phyloP scores from a whole-genome alignment of 2,113 vertebrate genomes.

The Vulpes lagopus region DNA sequence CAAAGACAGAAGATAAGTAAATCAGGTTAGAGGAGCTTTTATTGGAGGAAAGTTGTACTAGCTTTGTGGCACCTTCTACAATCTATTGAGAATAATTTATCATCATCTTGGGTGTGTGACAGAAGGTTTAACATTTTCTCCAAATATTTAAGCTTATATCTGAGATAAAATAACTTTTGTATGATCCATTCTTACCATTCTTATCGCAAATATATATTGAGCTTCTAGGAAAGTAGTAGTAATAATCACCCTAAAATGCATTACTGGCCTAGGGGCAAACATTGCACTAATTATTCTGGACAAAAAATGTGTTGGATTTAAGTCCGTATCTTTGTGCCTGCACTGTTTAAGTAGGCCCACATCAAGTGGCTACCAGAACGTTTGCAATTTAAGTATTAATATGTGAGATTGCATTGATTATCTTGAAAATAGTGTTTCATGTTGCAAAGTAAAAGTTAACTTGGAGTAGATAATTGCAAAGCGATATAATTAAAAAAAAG shows the following conservation, averaged over 20 bases:
- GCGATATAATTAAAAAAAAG: not conserved
- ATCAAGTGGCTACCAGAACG: not conserved
- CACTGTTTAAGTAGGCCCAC: not conserved
- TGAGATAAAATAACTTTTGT: not conserved
- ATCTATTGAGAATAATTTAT: not conserved
- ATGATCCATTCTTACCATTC: not conserved
- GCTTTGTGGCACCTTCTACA: not conserved
- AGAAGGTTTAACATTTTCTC: not conserved
- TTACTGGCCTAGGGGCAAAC: not conserved
- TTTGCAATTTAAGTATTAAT: not conserved
- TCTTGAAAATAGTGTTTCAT: not conserved
- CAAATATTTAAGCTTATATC: not conserved
- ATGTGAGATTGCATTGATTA: not conserved
- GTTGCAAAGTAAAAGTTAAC: slow-evolving; percentile 26
- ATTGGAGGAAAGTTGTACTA: not conserved
- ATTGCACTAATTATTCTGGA: not conserved
- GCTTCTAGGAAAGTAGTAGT: not conserved
- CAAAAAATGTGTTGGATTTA: not conserved
- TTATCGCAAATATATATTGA: not conserved
- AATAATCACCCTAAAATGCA: not conserved
- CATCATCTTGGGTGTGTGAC: not conserved
- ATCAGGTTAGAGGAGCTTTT: slow-evolving; percentile 7
- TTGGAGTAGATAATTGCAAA: not conserved
- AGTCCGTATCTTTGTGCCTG: not conserved
- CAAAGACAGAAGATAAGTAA: not conserved